Conservation (phyloP, 1,140 invertebrate genomes). For the Drosophila parvula region DNA sequence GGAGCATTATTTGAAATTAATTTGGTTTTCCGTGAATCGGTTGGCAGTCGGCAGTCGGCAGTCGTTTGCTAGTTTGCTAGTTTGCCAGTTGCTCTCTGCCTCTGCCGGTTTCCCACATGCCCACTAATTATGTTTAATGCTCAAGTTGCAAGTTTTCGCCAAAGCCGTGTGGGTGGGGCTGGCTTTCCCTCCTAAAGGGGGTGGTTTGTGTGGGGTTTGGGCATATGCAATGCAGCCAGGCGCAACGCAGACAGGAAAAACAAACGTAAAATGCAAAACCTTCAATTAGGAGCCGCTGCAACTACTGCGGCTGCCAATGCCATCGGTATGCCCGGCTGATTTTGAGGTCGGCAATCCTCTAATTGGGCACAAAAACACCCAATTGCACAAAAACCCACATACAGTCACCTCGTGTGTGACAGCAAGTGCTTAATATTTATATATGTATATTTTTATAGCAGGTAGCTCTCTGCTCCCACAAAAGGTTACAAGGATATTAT, state of each 20-base stretch:
- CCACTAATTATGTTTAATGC: constrained; percentile 75
- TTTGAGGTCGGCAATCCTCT: constrained; percentile 67
- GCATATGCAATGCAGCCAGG: constrained; percentile 50
- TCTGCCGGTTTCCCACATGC: constrained; percentile 40
- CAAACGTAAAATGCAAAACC: constrained; percentile 73
- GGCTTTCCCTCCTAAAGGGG: neutral
- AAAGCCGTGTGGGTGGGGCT: constrained; percentile 32
- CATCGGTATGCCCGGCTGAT: constrained; percentile 67
- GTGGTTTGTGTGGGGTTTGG: neutral
- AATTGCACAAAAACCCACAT: neutral
- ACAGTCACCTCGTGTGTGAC: neutral
- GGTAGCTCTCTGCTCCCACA: no score
- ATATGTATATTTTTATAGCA: neutral
- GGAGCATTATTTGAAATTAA: constrained; percentile 64
- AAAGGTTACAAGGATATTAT: neutral
- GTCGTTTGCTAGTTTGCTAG: constrained; percentile 17
- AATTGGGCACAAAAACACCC: constrained; percentile 57
- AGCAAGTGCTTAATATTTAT: constrained; percentile 2
- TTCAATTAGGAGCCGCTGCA: constrained; percentile 65
- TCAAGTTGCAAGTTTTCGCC: constrained; percentile 60
- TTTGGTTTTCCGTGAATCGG: constrained; percentile 50
- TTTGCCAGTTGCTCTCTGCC: constrained; percentile 1
- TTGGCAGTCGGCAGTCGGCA: neutral
- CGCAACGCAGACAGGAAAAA: constrained; percentile 63
- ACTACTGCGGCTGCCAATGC: constrained; percentile 58